These are phyloP conservation scores for Pyrocoelia pectoralis DNA, from an alignment of 2,888 invertebrate species.

Conservation along the genomic window DNA sequence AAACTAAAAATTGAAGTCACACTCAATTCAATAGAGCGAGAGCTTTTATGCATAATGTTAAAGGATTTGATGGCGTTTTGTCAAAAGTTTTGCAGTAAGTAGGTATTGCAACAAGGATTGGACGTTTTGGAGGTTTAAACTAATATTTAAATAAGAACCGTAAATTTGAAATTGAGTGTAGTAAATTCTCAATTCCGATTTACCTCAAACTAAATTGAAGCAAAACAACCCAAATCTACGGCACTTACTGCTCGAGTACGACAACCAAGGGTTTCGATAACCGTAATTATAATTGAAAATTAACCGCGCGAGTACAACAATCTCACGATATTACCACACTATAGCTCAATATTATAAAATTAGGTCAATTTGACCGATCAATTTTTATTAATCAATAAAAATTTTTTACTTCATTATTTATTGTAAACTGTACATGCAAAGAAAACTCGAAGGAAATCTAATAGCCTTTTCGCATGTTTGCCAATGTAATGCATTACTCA, in stretches of 20 bases:
- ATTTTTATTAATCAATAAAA: too few species aligned
- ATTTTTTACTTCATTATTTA: neutral
- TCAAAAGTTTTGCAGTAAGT: too few species aligned
- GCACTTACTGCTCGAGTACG: constrained; percentile 3
- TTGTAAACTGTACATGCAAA: neutral
- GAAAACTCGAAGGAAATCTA: constrained; percentile 22
- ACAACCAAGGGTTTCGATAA: constrained; percentile 21
- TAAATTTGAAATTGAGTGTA: too few species aligned
- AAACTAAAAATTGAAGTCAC: too few species aligned
- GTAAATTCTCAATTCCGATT: neutral
- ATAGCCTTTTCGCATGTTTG: constrained; percentile 33
- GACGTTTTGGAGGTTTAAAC: too few species aligned
- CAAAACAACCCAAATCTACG: constrained; percentile 7
- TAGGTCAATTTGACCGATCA: constrained; percentile 5
- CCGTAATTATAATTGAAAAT: constrained; percentile 27
- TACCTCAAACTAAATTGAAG: constrained; percentile 1
- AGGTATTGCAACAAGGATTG: too few species aligned
- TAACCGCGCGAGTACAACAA: constrained; percentile 34
- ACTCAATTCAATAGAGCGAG: too few species aligned
- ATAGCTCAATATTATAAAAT: too few species aligned
- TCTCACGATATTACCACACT: too few species aligned
- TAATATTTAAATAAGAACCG: too few species aligned
- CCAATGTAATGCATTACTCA: constrained; percentile 30
- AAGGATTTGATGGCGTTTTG: too few species aligned
- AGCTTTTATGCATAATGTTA: too few species aligned